Evolutionary conservation across 1,140 invertebrate species (phyloP), one percentile per base, ranked within the genome.

Genomic region (Aplysia californica): DNA sequence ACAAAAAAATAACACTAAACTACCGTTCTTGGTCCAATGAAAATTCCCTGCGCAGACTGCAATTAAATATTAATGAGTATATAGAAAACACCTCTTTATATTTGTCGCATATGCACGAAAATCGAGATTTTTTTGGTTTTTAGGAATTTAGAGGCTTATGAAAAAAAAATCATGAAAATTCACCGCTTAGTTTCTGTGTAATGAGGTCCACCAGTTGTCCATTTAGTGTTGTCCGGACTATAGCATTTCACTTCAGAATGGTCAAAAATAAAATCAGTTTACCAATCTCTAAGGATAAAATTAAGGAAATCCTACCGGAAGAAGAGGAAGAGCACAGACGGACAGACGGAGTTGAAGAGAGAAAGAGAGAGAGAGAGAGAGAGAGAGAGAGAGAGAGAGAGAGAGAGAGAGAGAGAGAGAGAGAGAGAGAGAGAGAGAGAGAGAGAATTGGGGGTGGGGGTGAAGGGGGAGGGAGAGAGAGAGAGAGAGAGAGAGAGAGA

Each of bases 401-500:
- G 67, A 56, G 50, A 41, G 29, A 33, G 2, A 61, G 21, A 66
- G 35, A 59, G 50, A 33, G 29, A 20, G 26, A 23, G 38, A 10
- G 35, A 44, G 29, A 26, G 56, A 38, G 26, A 4, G 64, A 4
- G 64, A 21, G 29, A 66, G 64, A 31, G 33, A n/a, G 29, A 10
- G 4, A 33, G 35, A 31, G 29, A 4, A 66, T 5, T 21, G 4
- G n/a, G 35, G 5, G n/a, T 5, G 35, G 4, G 3, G 29, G 5
- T 29, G 59, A 26, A 18, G 59, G 5, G 31, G 55, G 18, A 33
- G 44, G 15, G 15, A n/a, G 26, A 33, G 56, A 59, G 56, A 59
- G 56, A 59, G 4, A 59, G 4, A n/a, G 56, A n/a, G 21, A 59
- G 56, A 59, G 56, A 59, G 56, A n/a, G 56, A 59, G 56, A 59